Conservation (phyloP, 1,140 invertebrate species). For the Linepithema humile region DNA sequence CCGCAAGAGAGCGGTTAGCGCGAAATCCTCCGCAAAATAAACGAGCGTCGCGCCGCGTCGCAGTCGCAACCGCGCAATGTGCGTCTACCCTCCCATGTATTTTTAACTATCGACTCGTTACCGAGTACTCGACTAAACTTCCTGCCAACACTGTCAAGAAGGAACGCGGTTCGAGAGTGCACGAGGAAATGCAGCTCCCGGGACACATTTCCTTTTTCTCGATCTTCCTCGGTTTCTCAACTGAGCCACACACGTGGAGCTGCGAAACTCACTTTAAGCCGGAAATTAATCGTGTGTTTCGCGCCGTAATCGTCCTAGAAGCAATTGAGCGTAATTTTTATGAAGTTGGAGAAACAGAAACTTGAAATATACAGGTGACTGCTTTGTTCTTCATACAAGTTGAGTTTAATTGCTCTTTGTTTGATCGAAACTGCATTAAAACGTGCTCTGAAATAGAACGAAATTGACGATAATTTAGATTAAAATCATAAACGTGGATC, state of each 20-base stretch:
- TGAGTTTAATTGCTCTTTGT: not conserved
- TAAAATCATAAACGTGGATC: not conserved
- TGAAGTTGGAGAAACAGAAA: not conserved
- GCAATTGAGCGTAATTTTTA: slow-evolving; percentile 12
- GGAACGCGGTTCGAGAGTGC: slow-evolving; percentile 54
- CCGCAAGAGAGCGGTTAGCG: slow-evolving; percentile 66
- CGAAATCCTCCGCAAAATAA: slow-evolving; percentile 78
- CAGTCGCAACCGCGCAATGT: slow-evolving; percentile 15
- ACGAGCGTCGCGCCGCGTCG: slow-evolving; percentile 52
- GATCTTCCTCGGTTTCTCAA: not conserved
- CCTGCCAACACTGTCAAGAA: slow-evolving; percentile 72
- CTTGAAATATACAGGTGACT: not conserved
- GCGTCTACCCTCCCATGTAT: slow-evolving; percentile 59
- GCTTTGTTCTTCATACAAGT: not conserved
- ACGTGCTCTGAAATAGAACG: not conserved
- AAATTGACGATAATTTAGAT: not conserved
- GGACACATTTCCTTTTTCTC: not conserved
- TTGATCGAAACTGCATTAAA: not conserved
- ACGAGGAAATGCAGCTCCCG: slow-evolving; percentile 58
- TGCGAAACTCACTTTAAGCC: slow-evolving; percentile 16
- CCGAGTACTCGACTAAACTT: slow-evolving; percentile 73
- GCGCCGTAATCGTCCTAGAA: not conserved
- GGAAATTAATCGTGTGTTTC: slow-evolving; percentile 12
- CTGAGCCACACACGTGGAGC: not conserved
- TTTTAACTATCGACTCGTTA: slow-evolving; percentile 75